Evolutionary conservation across 2,113 vertebrate genomes (phyloP).

Genomic region (Arvicanthis niloticus): DNA sequence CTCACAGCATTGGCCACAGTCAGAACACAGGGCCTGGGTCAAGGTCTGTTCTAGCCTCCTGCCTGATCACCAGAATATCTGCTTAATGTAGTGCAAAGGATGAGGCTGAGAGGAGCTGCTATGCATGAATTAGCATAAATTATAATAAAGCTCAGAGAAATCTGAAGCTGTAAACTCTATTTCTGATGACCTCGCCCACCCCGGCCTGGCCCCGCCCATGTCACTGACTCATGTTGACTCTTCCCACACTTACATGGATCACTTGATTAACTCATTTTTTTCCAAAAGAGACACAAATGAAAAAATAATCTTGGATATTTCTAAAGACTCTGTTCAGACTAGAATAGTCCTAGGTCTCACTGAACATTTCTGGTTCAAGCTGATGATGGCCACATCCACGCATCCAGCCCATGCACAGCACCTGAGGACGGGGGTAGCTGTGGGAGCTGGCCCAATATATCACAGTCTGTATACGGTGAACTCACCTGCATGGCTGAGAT

Average conservation of each 20-base stretch:
- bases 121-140: too few relatives aligned
- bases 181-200: too few relatives aligned
- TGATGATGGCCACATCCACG: too few relatives aligned
- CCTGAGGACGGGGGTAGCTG: background rate
- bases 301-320: background rate
- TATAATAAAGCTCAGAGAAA: too few relatives aligned
- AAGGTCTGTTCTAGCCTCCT: background rate
- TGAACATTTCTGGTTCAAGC: background rate
- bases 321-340: background rate
- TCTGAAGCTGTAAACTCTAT: too few relatives aligned
- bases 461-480: background rate
- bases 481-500: constrained; percentile 50
- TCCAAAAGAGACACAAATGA: background rate
- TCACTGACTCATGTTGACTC: too few relatives aligned
- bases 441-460: background rate
- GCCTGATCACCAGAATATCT: background rate
- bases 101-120: too few relatives aligned
- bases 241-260: too few relatives aligned
- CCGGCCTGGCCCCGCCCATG: too few relatives aligned
- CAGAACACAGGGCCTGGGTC: background rate
- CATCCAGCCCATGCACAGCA: background rate
- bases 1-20: background rate
- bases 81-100: too few relatives aligned
- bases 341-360: background rate
- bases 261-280: background rate